Evolutionary conservation across 2,797 vertebrate genomes (phyloP).

Genomic region (Gobionotothen gibberifrons): DNA sequence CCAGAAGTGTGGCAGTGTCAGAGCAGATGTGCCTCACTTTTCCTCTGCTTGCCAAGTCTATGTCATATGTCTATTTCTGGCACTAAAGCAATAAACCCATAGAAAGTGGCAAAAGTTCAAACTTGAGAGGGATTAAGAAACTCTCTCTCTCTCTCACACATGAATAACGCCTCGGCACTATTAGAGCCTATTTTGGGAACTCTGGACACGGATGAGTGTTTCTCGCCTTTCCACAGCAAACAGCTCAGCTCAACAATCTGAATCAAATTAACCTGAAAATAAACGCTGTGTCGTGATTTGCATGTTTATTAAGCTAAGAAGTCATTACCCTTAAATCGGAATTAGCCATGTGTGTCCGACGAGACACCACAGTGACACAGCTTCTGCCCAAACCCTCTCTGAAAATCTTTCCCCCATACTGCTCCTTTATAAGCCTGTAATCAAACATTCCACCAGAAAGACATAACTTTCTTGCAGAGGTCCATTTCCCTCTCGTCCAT

Average conservation of each 20-base stretch:
- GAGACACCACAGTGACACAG: not conserved
- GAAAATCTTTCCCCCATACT: too few relatives aligned
- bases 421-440: too few relatives aligned
- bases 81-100: constrained; percentile 7
- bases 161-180: constrained; percentile 11
- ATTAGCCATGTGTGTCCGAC: not conserved
- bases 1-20: not conserved
- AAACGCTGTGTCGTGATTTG: not conserved
- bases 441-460: too few relatives aligned
- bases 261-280: constrained; percentile 3
- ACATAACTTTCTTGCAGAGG: too few relatives aligned
- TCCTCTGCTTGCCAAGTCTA: not conserved
- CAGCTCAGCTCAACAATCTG: not conserved
- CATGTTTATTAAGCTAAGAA: not conserved
- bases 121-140: constrained; percentile 36
- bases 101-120: constrained; percentile 24
- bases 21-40: constrained; percentile 1
- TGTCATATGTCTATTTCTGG: constrained; percentile 46
- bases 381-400: too few relatives aligned
- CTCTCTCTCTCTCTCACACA: not conserved
- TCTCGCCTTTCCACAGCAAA: constrained; percentile 7
- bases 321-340: not conserved
- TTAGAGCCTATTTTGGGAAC: constrained; percentile 43
- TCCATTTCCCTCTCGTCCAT: too few relatives aligned
- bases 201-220: constrained; percentile 22